Conservation (phyloP, 2,113 vertebrate species). For the Gymnorhina tibicen region DNA sequence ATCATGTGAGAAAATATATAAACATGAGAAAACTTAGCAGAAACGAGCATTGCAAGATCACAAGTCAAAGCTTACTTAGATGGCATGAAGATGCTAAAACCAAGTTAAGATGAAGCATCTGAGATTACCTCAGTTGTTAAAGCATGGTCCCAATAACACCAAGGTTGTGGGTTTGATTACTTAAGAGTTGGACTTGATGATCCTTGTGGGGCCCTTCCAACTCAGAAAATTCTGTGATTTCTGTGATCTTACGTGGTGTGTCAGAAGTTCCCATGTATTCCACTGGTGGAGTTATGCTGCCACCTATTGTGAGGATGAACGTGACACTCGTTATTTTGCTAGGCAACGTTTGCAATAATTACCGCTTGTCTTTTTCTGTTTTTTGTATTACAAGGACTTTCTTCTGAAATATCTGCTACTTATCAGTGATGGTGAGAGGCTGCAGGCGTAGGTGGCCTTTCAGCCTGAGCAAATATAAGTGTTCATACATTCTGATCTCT, state of each 20-base stretch:
- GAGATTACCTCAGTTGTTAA: neutral
- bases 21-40: neutral
- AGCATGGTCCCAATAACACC: neutral
- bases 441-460: neutral
- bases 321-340: neutral
- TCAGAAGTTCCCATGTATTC: neutral
- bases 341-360: neutral
- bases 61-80: neutral
- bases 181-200: neutral
- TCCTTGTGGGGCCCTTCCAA: neutral
- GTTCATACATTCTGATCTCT: neutral
- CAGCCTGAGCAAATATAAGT: neutral
- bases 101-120: neutral
- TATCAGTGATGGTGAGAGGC: neutral
- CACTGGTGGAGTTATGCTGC: conserved; percentile 18
- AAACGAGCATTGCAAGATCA: neutral
- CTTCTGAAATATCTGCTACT: neutral
- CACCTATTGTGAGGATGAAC: conserved; percentile 9
- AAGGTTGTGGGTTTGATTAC: neutral
- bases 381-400: neutral
- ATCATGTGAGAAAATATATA: neutral
- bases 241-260: accelerated
- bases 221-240: neutral
- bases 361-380: too few species aligned
- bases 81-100: neutral